Evolutionary conservation across 2,888 invertebrate species (phyloP).

Genomic region (Chrysolina americana): DNA sequence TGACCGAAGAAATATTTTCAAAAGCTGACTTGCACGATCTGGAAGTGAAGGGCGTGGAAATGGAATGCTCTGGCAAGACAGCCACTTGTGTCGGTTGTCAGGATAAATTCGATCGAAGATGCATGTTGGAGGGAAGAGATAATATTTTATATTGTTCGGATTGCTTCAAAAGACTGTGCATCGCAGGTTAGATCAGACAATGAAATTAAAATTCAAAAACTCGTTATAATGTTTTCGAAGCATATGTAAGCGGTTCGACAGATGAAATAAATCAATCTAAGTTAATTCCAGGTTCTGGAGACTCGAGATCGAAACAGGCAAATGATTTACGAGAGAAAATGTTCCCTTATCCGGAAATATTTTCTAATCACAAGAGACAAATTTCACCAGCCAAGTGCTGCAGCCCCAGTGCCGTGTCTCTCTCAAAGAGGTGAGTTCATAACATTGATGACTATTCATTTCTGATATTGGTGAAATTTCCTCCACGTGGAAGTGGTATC

Average conservation of each 20-base stretch:
- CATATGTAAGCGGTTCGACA: too few species aligned
- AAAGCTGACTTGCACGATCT: background rate
- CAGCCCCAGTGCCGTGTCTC: conserved; percentile 43
- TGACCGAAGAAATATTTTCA: background rate
- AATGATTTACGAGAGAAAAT: conserved; percentile 43
- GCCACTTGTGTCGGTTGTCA: conserved; percentile 48
- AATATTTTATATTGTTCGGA: conserved; percentile 50
- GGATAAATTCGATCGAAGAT: conserved; percentile 43
- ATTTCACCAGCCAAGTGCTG: conserved; percentile 22
- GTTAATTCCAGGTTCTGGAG: conserved; percentile 33
- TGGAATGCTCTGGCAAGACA: conserved; percentile 37
- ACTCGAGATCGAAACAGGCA: conserved; percentile 30
- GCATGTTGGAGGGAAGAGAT: conserved; percentile 49
- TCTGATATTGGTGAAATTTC: too few species aligned
- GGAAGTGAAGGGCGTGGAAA: background rate
- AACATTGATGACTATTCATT: conserved; percentile 62
- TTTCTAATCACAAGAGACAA: conserved; percentile 35
- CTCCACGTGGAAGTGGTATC: too few species aligned
- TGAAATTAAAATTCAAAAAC: too few species aligned
- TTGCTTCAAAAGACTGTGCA: conserved; percentile 51
- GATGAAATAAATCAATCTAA: too few species aligned
- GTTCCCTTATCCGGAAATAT: conserved; percentile 53
- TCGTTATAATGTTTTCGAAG: too few species aligned
- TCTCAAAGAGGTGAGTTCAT: conserved; percentile 51
- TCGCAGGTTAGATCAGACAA: conserved; percentile 43